These are phyloP conservation scores for Pungitius pungitius DNA, from an alignment of 2,113 vertebrate genomes.

Conservation along the genomic window DNA sequence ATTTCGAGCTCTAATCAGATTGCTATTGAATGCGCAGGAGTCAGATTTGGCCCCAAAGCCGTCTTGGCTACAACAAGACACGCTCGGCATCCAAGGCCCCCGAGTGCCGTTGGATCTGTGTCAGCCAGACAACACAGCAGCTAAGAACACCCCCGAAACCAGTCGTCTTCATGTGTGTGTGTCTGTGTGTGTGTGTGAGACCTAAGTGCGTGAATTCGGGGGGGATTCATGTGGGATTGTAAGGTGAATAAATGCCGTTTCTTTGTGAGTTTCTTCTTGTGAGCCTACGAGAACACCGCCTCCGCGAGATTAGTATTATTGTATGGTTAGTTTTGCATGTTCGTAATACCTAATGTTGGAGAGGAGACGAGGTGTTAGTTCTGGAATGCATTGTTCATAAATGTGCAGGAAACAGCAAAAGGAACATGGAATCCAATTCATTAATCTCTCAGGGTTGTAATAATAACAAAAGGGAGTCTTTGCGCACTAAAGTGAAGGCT, in stretches of 20 bases:
- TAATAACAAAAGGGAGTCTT: constrained; percentile 8
- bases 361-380: constrained; percentile 41
- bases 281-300: constrained; percentile 23
- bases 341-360: constrained; percentile 48
- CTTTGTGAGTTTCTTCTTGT: background rate
- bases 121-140: constrained; percentile 35
- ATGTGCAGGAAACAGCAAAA: constrained; percentile 19
- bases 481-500: background rate
- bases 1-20: constrained; percentile 78
- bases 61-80: constrained; percentile 43
- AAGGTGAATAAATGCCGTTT: background rate
- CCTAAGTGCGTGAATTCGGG: background rate
- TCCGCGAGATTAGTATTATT: constrained; percentile 59
- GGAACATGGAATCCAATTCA: constrained; percentile 26
- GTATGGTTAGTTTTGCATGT: constrained; percentile 41
- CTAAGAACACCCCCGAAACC: constrained; percentile 24
- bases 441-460: constrained; percentile 13
- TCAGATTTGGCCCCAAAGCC: constrained; percentile 59
- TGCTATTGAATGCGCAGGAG: constrained; percentile 74
- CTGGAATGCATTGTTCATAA: constrained; percentile 37
- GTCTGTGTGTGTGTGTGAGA: constrained; percentile 1
- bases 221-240: background rate
- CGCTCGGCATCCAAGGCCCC: constrained; percentile 44
- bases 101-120: constrained; percentile 40
- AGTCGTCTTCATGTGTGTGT: background rate